phyloP scores from a whole-genome alignment of 2,888 invertebrate species.

The Conus canariensis region DNA sequence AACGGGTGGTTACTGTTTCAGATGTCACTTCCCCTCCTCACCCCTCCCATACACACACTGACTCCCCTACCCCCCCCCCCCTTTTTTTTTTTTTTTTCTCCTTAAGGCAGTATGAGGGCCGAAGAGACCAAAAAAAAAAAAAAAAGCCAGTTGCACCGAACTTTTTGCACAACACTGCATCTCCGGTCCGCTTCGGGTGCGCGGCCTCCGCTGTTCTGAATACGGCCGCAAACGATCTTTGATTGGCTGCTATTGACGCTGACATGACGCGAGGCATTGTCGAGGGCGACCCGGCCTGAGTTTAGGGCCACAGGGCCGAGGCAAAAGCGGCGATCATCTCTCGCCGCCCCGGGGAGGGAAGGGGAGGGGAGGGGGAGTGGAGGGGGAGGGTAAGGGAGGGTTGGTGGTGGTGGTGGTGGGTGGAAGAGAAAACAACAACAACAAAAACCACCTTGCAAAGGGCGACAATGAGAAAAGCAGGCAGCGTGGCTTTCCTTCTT shows the following conservation, averaged over 20 bases:
- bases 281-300: neutral
- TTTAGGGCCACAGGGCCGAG: neutral
- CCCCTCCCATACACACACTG: too few species aligned
- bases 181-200: neutral
- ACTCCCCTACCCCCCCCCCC: too few species aligned
- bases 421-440: neutral
- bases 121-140: too few species aligned
- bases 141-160: too few species aligned
- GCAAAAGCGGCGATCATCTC: too few species aligned
- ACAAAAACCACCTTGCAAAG: neutral
- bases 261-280: neutral
- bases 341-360: too few species aligned
- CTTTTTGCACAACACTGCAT: too few species aligned
- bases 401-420: too few species aligned
- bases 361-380: too few species aligned
- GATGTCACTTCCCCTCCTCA: neutral
- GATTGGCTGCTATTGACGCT: neutral
- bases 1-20: neutral
- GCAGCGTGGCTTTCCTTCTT: neutral
- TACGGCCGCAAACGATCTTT: constrained; percentile 3
- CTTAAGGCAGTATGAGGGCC: neutral
- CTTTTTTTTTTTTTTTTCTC: too few species aligned
- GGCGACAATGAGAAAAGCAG: too few species aligned
- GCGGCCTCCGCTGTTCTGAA: neutral
- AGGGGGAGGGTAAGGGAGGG: too few species aligned